phyloP scores from a whole-genome alignment of 2,797 vertebrate species.

The Sebastes goodei region DNA sequence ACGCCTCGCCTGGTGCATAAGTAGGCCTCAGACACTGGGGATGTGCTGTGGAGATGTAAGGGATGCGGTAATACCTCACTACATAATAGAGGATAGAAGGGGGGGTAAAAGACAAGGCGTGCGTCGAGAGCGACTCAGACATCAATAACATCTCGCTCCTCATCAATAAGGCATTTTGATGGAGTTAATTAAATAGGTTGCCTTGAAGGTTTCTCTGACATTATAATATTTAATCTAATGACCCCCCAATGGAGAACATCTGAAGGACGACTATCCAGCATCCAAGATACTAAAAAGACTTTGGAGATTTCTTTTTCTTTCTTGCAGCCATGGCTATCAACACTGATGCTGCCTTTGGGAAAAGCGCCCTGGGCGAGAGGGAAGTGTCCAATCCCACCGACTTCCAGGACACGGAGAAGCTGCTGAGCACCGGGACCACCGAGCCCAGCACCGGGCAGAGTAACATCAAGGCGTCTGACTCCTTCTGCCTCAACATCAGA shows the following conservation, averaged over 20 bases:
- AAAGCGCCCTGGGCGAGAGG: slow-evolving; percentile 70
- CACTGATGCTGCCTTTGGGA: slow-evolving; percentile 79
- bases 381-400: slow-evolving; percentile 78
- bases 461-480: slow-evolving; percentile 81
- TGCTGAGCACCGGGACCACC: slow-evolving; percentile 78
- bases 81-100: slow-evolving; percentile 45
- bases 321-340: slow-evolving; percentile 82
- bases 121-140: slow-evolving; percentile 55
- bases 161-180: slow-evolving; percentile 67
- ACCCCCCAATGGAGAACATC: slow-evolving; percentile 66
- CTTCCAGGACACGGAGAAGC: slow-evolving; percentile 91
- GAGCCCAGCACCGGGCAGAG: slow-evolving; percentile 79
- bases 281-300: neutral
- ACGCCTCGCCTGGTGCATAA: slow-evolving; percentile 45
- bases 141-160: slow-evolving; percentile 68
- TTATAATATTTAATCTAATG: slow-evolving; percentile 57
- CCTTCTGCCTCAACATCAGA: slow-evolving; percentile 81
- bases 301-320: slow-evolving; percentile 18
- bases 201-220: slow-evolving; percentile 35
- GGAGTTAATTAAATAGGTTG: slow-evolving; percentile 68
- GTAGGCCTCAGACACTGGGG: slow-evolving; percentile 34
- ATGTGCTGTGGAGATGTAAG: slow-evolving; percentile 58
- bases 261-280: slow-evolving; percentile 53
- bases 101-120: slow-evolving; percentile 57
- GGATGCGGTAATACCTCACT: slow-evolving; percentile 67